Percentiles rank a stretch among this genome's conserved stretches.
Conservation (phyloP, 2,888 invertebrate species). For the Dryomyza anilis region DNA sequence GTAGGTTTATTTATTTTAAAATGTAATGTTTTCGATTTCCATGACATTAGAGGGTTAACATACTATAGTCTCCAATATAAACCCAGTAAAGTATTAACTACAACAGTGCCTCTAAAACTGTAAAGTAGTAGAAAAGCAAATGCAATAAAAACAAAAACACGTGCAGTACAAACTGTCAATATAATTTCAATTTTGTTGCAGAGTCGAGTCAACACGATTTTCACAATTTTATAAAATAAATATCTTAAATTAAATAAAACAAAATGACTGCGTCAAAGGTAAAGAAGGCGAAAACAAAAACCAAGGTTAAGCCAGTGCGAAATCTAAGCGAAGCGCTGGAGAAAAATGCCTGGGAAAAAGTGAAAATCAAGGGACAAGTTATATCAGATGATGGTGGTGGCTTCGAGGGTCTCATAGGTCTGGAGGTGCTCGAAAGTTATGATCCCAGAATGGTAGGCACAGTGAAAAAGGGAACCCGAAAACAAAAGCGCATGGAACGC, state of each 20-base stretch:
- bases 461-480: conserved; percentile 48
- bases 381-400: conserved; percentile 60
- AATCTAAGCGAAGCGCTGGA: conserved; percentile 6
- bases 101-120: background rate
- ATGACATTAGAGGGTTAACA: too few relatives aligned
- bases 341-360: conserved; percentile 66
- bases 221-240: conserved; percentile 14
- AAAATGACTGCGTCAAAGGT: conserved; percentile 32
- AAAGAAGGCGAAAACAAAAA: conserved; percentile 25
- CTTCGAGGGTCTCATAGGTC: conserved; percentile 74
- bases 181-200: conserved; percentile 1
- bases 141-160: conserved; percentile 37
- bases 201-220: background rate
- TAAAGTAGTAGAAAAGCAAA: conserved; percentile 4
- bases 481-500: conserved; percentile 32
- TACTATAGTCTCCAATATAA: too few relatives aligned
- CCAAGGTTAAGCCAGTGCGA: conserved; percentile 22
- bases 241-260: conserved; percentile 26
- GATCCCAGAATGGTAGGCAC: conserved; percentile 61
- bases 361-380: conserved; percentile 68
- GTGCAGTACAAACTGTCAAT: conserved; percentile 29
- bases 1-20: too few relatives aligned
- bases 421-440: conserved; percentile 79
- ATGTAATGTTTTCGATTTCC: too few relatives aligned
- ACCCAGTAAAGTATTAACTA: too few relatives aligned